Percentiles rank a stretch among this genome's conserved stretches.
These are phyloP conservation scores for Disparrhopalites patrizii DNA, from an alignment of 2,888 invertebrate species.

Conservation along the genomic window DNA sequence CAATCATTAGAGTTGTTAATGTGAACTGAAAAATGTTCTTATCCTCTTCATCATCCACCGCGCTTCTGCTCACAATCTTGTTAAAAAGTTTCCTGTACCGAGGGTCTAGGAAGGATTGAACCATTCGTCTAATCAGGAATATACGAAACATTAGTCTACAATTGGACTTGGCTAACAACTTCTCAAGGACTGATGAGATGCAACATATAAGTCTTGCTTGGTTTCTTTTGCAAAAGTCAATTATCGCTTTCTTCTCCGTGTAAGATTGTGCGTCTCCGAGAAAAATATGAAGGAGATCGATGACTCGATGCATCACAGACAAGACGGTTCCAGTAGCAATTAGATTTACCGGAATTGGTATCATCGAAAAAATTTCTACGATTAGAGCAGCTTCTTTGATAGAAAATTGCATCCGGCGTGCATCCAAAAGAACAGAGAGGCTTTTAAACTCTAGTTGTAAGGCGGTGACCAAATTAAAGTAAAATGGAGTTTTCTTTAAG, in stretches of 20 bases:
- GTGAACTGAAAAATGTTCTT: background rate
- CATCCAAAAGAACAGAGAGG: slow-evolving; percentile 36
- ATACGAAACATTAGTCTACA: background rate
- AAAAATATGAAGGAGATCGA: slow-evolving; percentile 40
- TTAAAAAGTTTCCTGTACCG: background rate
- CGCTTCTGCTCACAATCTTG: background rate
- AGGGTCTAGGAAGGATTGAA: background rate
- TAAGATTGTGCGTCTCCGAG: slow-evolving; percentile 25
- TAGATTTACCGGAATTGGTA: slow-evolving; percentile 5
- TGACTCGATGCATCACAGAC: slow-evolving; percentile 37
- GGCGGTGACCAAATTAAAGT: slow-evolving; percentile 34
- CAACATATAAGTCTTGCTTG: background rate
- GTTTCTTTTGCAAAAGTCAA: background rate
- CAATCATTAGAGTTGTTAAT: background rate
- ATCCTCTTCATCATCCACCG: background rate
- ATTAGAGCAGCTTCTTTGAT: slow-evolving; percentile 38
- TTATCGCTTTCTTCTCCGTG: background rate
- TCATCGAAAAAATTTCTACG: slow-evolving; percentile 37
- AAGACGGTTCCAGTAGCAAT: slow-evolving; percentile 40
- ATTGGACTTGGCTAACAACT: background rate
- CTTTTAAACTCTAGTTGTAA: slow-evolving; percentile 36
- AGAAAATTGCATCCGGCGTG: slow-evolving; percentile 33
- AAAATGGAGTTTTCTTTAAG: slow-evolving; percentile 21
- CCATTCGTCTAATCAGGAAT: background rate
- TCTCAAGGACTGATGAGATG: background rate